Evolutionary conservation across 2,113 vertebrate genomes (phyloP).

Genomic region (Phalacrocorax carbo): DNA sequence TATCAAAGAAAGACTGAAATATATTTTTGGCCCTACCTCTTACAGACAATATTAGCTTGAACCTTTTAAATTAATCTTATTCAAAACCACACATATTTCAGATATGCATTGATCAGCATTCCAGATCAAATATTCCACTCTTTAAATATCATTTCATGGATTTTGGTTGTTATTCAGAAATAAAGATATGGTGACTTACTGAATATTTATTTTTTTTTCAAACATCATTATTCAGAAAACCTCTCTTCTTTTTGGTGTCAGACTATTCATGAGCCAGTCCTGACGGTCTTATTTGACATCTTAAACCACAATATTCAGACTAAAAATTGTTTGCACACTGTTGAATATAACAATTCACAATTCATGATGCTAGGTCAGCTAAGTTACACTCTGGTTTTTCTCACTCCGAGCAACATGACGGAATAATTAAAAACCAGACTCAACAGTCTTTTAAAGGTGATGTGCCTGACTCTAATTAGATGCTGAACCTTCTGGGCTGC

Average conservation of each 20-base stretch:
- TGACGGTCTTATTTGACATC: not conserved
- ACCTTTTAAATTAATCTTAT: not conserved
- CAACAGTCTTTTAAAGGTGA: not conserved
- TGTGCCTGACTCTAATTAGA: not conserved
- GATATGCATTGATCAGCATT: not conserved
- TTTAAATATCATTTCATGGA: not conserved
- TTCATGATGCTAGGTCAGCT: too few relatives aligned
- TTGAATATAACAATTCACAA: not conserved
- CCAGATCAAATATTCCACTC: not conserved
- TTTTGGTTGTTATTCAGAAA: not conserved
- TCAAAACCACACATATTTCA: not conserved
- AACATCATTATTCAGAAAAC: not conserved
- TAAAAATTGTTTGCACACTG: not conserved
- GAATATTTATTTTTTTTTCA: not conserved
- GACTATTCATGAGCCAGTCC: not conserved
- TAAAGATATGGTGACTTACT: not conserved
- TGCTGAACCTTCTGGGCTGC: not conserved
- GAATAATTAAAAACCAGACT: not conserved
- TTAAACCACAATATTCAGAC: not conserved
- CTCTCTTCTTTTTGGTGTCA: not conserved
- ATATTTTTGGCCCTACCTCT: rapidly evolving
- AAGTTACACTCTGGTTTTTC: not conserved
- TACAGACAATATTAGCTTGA: not conserved
- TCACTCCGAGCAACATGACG: not conserved
- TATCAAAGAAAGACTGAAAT: not conserved